Conservation (phyloP, 1,140 invertebrate species). For the Drosophila takahashii region DNA sequence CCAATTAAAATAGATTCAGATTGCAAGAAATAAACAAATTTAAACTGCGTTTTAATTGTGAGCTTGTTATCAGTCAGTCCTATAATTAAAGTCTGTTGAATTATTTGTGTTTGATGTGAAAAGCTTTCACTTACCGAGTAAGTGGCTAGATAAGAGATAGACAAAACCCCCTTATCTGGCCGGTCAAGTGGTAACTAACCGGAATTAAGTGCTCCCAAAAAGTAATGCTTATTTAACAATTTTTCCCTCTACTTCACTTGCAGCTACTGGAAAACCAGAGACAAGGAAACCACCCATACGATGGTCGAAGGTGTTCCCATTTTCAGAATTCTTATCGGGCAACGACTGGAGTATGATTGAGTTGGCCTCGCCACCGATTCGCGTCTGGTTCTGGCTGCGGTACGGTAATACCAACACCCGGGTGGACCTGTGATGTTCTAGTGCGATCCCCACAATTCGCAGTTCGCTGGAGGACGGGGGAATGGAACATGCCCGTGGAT, state of each 20-base stretch:
- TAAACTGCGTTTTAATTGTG: neutral
- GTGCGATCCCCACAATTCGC: neutral
- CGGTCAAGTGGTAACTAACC: conserved; percentile 24
- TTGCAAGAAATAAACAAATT: neutral
- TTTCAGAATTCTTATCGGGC: conserved; percentile 48
- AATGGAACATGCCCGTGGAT: conserved; percentile 85
- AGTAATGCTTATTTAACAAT: conserved; percentile 6
- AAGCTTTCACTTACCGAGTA: neutral
- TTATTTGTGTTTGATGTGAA: conserved; percentile 1
- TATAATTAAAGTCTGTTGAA: conserved; percentile 2
- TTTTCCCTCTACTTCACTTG: conserved; percentile 5
- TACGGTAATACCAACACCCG: neutral
- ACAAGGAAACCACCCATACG: conserved; percentile 7
- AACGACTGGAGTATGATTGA: conserved; percentile 39
- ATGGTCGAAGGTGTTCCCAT: conserved; percentile 6
- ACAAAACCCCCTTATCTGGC: conserved; percentile 17
- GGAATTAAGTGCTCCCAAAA: neutral
- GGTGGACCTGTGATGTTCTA: conserved; percentile 18
- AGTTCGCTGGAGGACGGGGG: conserved; percentile 13
- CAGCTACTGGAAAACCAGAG: conserved; percentile 24
- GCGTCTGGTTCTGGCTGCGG: neutral
- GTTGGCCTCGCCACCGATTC: conserved; percentile 18
- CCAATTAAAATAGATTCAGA: neutral
- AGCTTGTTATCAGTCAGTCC: conserved; percentile 11
- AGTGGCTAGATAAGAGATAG: conserved; percentile 18